These are phyloP conservation scores for Rhinolophus sinicus DNA, from an alignment of 2,113 vertebrate genomes.

Conservation along the genomic window DNA sequence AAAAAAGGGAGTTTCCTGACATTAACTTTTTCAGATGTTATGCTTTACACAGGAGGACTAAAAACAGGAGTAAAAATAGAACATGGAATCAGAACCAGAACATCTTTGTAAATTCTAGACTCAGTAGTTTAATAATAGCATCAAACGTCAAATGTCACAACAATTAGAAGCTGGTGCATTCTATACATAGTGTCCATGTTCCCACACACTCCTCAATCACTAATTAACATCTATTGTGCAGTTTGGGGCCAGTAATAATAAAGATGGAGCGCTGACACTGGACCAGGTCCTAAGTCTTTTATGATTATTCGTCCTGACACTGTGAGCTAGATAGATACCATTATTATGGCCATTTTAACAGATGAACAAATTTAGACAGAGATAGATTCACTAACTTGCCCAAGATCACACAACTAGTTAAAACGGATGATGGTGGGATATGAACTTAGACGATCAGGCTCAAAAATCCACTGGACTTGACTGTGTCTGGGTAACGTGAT, in stretches of 20 bases:
- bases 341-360: neutral
- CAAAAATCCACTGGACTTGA: neutral
- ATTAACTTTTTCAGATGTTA: neutral
- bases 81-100: slow-evolving; percentile 40
- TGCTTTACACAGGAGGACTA: neutral
- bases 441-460: neutral
- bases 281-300: neutral
- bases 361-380: neutral
- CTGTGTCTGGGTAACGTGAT: neutral
- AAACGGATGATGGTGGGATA: neutral
- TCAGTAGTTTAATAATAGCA: slow-evolving; percentile 70
- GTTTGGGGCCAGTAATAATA: neutral
- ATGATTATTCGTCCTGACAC: neutral
- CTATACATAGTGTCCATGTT: slow-evolving; percentile 27
- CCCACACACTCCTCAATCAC: neutral
- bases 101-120: slow-evolving; percentile 52
- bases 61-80: slow-evolving; percentile 69
- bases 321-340: neutral
- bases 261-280: neutral
- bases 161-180: slow-evolving; percentile 2
- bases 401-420: neutral
- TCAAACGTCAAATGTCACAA: slow-evolving; percentile 60
- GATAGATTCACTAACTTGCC: neutral
- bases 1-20: neutral
- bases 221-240: slow-evolving; percentile 56